Base-by-base conservation (phyloP, 2,113 vertebrate genomes). In the Gobius niger region DNA sequence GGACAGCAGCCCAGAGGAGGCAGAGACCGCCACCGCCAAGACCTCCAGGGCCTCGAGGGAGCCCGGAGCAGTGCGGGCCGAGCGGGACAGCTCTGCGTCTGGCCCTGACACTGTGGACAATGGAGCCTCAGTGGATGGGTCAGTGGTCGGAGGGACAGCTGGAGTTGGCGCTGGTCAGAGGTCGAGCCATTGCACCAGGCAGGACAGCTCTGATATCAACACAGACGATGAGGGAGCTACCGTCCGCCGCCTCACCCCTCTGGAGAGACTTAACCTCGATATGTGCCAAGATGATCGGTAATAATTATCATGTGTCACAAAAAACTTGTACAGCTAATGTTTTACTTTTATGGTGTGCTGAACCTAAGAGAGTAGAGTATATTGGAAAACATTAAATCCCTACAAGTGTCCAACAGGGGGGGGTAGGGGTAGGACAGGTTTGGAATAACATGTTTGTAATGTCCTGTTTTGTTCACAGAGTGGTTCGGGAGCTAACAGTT, bases 221-320 rank as follows among this genome's bases (percentile, higher is more conserved):
- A 92, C 90, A 15, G 93, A 92, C 1, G 93, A 93, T 0, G 94
- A 93, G 64, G 94, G 92, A 9, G 89, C 77, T 19, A 86, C 76
- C 53, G 71, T 89, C n/a, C 93, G 83, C 63, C 94, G 83, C 53
- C 91, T 96, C 82, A 97, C 95, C 0, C 95, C 96, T 0, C 93
- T 99, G 64, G 96, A 99, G 89, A 96, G 93, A 76, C 89, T 99
- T 57, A 96, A 94, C 60, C 92, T 94, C 80, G 97, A 98, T 77
- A 95, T 99, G 96, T 94, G 95, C 76, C 95, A 95, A 51, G 95
- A 98, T 72, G 96, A 99, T 6, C 84, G 89, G 90, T 88, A 34
- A 15, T 67, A 9, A 15, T n/a, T n/a, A 16, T 9, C 40, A 9
- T 41, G 8, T 15, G 14, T 14, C 34, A 59, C 11, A 50, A 7